Evolutionary conservation across 2,797 vertebrate genomes (phyloP), one percentile per base, ranked within the genome.

Genomic region (Hydrolagus colliei): DNA sequence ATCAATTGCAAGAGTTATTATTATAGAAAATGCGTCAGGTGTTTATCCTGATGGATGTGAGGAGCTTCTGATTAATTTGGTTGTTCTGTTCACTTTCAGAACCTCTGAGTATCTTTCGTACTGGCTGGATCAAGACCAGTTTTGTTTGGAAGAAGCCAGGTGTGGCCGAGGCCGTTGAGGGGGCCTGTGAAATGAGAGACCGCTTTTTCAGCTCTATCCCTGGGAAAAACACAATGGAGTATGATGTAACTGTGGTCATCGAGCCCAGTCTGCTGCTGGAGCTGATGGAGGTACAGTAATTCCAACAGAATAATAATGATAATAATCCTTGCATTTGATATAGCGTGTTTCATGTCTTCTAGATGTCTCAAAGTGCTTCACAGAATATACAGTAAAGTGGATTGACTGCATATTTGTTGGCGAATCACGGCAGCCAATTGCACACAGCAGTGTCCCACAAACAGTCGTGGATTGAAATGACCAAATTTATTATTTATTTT

Each of bases 251-350:
- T 80, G 76, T 99, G 0, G 93, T 96, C 86, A 96, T 99, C 0
- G 95, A 99, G 84, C 97, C 98, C 0, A 93, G 97, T 9, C 88
- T 99, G 72, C 93, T 99, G 67, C 97, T 99, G 87, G 98, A 99
- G 89, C 93, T 99, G 77, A 97, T 98, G 92, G 98, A 99, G 96
- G 98, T 98, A 89, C 88, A 86, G 27, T 27, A 27, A 27, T 27
- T 1, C 22, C 2, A 32, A 7, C 22, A 22, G 27, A 27, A 27
- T 27, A 27, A 20, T 12, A 27, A 27, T 27, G 27, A 27, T 27
- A 27, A 27, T 27, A 27, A 27, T 27, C 27, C 27, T 27, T 27
- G 27, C 27, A 27, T 27, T 27, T 27, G 27, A 27, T 27, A 27
- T 27, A 27, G 27, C 27, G 27, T 27, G 27, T 27, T 27, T 27